These are phyloP conservation scores for Cottoperca gobio DNA, from an alignment of 2,797 vertebrate genomes.

Conservation along the genomic window DNA sequence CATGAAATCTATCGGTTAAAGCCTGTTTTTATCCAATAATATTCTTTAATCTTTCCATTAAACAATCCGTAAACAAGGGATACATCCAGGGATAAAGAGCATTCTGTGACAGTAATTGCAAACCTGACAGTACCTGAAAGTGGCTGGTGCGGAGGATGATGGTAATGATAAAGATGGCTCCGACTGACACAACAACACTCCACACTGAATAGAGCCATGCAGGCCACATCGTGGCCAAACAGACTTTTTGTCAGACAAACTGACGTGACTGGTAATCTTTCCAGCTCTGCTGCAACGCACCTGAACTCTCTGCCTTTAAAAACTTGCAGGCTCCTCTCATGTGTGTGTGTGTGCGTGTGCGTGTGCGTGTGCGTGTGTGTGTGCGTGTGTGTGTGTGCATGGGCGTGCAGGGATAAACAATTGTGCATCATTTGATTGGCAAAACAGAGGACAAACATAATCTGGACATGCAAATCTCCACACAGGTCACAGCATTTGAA, in stretches of 20 bases:
- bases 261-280: conserved; percentile 8
- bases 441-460: conserved; percentile 79
- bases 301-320: conserved; percentile 10
- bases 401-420: conserved; percentile 47
- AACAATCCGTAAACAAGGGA: conserved; percentile 39
- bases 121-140: conserved; percentile 66
- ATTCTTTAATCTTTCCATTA: no score
- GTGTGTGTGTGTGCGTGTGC: neutral
- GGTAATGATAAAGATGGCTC: conserved; percentile 61
- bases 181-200: conserved; percentile 67
- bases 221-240: conserved; percentile 61
- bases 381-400: conserved; percentile 7
- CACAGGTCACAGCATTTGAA: conserved; percentile 34
- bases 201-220: conserved; percentile 64
- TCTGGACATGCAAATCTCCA: conserved; percentile 81
- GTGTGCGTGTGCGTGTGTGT: neutral
- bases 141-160: conserved; percentile 58
- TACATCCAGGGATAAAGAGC: conserved; percentile 42
- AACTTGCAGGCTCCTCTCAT: conserved; percentile 9
- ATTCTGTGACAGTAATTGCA: neutral
- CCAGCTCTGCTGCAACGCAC: conserved; percentile 12
- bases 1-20: no score
- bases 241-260: conserved; percentile 38
- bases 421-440: conserved; percentile 82
- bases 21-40: no score